A percentile compares a stretch with the other conserved stretches of the same genome.
These are phyloP conservation scores for Heliconius ethilla DNA, from an alignment of 2,888 invertebrate genomes.

Conservation along the genomic window DNA sequence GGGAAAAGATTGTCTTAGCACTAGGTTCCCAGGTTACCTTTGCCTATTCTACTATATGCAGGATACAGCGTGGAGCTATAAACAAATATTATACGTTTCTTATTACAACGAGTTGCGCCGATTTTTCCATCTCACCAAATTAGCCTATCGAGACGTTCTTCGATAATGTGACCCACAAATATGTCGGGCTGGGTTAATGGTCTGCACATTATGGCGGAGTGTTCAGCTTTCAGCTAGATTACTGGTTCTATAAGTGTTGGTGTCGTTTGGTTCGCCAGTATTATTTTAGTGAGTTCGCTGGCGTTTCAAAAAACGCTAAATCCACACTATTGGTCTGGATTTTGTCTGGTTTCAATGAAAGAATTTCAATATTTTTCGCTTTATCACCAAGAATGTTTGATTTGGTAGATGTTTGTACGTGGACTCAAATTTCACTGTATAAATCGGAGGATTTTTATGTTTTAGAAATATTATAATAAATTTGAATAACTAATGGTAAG, in stretches of 20 bases:
- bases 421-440: not conserved
- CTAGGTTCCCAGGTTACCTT: too few relatives aligned
- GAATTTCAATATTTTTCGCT: constrained; percentile 32
- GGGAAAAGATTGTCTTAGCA: too few relatives aligned
- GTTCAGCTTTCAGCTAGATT: constrained; percentile 44
- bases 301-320: constrained; percentile 35
- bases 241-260: constrained; percentile 40
- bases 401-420: constrained; percentile 5
- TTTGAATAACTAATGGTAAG: too few relatives aligned
- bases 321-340: constrained; percentile 29
- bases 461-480: not conserved
- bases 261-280: constrained; percentile 38
- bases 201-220: constrained; percentile 39
- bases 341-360: constrained; percentile 29
- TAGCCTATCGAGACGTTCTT: constrained; percentile 19
- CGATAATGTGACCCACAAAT: constrained; percentile 32
- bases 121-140: constrained; percentile 20
- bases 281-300: constrained; percentile 36
- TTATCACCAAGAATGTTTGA: constrained; percentile 21
- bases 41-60: too few relatives aligned
- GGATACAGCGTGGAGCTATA: too few relatives aligned
- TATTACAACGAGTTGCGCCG: not conserved
- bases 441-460: not conserved
- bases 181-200: constrained; percentile 41
- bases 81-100: not conserved